Evolutionary conservation across 2,113 vertebrate species (phyloP).

Genomic region (Megalops atlanticus): DNA sequence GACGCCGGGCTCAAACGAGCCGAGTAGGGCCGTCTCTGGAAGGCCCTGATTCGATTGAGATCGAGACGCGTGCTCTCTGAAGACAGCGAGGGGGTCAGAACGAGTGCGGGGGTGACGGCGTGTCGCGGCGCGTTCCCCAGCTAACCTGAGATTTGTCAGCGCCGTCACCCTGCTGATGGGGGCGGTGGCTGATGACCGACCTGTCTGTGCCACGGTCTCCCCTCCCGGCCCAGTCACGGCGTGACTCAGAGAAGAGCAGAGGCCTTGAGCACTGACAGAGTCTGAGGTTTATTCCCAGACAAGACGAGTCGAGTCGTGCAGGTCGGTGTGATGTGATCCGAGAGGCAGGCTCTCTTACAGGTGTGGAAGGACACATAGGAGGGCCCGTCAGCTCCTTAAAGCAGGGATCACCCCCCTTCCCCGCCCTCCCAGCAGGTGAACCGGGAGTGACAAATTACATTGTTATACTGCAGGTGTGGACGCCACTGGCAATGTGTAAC

Average conservation of each 20-base stretch:
- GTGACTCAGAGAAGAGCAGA: neutral
- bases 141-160: neutral
- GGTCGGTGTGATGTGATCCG: neutral
- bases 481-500: neutral
- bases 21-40: conserved; percentile 36
- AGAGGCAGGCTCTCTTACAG: neutral
- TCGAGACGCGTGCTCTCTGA: neutral
- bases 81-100: too few relatives aligned
- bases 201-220: too few relatives aligned
- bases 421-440: neutral
- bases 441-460: neutral
- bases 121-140: neutral
- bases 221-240: too few relatives aligned
- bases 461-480: conserved; percentile 6
- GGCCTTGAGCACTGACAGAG: neutral
- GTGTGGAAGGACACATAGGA: neutral
- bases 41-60: neutral
- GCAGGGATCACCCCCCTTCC: too few relatives aligned
- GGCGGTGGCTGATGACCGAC: too few relatives aligned
- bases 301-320: too few relatives aligned
- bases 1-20: conserved; percentile 67
- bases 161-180: neutral
- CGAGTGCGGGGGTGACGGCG: neutral
- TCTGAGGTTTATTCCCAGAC: too few relatives aligned
- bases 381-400: neutral